A percentile compares a stretch with the other conserved stretches of the same genome.
Conservation (phyloP, 2,113 vertebrate genomes). For the Gallinago paraguaiae region DNA sequence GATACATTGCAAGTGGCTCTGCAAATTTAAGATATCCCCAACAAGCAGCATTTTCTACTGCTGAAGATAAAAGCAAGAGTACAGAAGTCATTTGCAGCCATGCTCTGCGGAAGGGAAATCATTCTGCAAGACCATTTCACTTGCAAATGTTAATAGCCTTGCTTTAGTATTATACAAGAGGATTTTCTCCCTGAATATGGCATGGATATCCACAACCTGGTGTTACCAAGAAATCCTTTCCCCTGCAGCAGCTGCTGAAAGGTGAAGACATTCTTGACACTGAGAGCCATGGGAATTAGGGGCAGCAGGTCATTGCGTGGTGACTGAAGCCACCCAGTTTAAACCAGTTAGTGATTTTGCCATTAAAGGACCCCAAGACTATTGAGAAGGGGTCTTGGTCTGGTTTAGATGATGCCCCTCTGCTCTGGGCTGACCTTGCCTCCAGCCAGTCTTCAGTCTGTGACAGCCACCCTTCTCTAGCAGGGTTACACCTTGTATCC, state of each 20-base stretch:
- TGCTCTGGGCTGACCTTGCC: background rate
- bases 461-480: background rate
- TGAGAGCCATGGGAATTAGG: background rate
- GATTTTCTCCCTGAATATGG: background rate
- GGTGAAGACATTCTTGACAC: background rate
- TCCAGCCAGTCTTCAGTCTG: background rate
- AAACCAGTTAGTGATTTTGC: background rate
- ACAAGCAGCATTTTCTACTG: background rate
- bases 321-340: background rate
- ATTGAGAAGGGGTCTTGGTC: accelerated
- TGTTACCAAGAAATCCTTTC: background rate
- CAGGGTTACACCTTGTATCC: background rate
- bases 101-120: background rate
- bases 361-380: background rate
- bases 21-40: background rate
- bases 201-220: background rate
- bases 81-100: background rate
- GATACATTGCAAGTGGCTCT: background rate
- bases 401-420: background rate
- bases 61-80: background rate
- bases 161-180: background rate
- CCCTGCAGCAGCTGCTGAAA: background rate
- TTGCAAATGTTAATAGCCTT: background rate
- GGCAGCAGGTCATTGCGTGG: background rate
- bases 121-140: background rate